phyloP scores from a whole-genome alignment of 2,888 invertebrate species.

The Ceratothoa steindachneri region DNA sequence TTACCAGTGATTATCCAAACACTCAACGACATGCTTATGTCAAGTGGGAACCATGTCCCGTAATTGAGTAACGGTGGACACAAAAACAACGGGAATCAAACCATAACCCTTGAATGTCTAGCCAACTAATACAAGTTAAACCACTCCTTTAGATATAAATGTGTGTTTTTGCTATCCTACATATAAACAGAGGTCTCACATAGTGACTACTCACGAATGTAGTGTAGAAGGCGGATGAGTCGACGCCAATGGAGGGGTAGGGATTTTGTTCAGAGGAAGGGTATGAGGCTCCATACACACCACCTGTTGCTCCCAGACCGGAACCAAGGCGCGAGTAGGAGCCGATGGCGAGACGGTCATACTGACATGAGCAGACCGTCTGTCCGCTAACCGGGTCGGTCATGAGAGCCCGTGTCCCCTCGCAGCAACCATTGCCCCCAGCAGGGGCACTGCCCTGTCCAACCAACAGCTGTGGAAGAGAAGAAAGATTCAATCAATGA shows the following conservation, averaged over 20 bases:
- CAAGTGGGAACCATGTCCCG: too few relatives aligned
- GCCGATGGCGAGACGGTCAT: slow-evolving; percentile 73
- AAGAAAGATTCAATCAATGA: neutral
- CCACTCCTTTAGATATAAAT: too few relatives aligned
- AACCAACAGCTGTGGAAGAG: slow-evolving; percentile 32
- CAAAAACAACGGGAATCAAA: too few relatives aligned
- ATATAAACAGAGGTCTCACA: too few relatives aligned
- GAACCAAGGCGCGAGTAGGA: slow-evolving; percentile 67
- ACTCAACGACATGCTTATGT: too few relatives aligned
- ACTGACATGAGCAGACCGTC: slow-evolving; percentile 89
- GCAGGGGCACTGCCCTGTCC: slow-evolving; percentile 35
- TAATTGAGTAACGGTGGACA: too few relatives aligned
- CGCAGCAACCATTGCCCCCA: slow-evolving; percentile 65
- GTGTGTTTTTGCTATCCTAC: too few relatives aligned
- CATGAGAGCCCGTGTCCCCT: slow-evolving; percentile 84
- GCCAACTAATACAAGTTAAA: too few relatives aligned
- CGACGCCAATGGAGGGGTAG: slow-evolving; percentile 86
- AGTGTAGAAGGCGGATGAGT: slow-evolving; percentile 76
- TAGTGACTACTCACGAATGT: slow-evolving; percentile 45
- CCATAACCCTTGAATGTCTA: too few relatives aligned
- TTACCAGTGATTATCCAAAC: too few relatives aligned
- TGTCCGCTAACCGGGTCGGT: slow-evolving; percentile 89
- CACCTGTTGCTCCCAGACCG: slow-evolving; percentile 43
- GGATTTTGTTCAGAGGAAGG: slow-evolving; percentile 82
- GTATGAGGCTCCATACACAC: slow-evolving; percentile 77